These are phyloP conservation scores for Melanotus villosus DNA, from an alignment of 2,888 invertebrate species.

Conservation along the genomic window DNA sequence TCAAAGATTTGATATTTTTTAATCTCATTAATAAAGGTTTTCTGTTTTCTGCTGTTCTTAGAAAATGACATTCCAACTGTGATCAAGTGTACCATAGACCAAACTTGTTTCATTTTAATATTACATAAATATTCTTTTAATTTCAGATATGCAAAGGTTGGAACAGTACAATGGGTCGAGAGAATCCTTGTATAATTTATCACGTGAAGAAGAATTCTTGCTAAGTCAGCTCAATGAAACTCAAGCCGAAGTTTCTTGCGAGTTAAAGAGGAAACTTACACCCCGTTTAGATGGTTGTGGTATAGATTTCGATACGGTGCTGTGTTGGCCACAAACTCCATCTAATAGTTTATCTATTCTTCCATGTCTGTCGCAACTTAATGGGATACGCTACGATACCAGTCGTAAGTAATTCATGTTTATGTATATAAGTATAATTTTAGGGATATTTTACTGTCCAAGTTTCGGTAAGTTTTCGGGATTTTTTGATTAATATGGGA, in stretches of 20 bases:
- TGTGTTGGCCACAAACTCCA: conserved; percentile 86
- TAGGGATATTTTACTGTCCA: no score
- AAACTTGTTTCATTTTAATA: no score
- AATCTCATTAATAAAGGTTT: no score
- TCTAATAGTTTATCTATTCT: conserved; percentile 78
- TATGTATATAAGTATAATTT: no score
- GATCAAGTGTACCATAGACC: no score
- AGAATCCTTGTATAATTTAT: conserved; percentile 4
- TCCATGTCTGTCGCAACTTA: conserved; percentile 82
- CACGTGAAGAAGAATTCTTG: conserved; percentile 16
- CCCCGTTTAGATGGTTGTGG: conserved; percentile 49
- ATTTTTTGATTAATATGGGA: no score
- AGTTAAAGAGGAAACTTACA: conserved; percentile 48
- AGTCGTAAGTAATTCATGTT: conserved; percentile 76
- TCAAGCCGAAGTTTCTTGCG: conserved; percentile 50
- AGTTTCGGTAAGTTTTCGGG: no score
- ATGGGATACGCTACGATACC: conserved; percentile 83
- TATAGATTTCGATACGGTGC: conserved; percentile 72
- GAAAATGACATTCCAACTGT: no score
- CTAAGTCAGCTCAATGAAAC: conserved; percentile 47
- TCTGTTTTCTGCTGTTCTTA: no score
- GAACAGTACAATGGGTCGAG: background rate
- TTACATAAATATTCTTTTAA: no score
- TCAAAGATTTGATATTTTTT: no score
- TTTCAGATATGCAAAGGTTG: background rate